Base-by-base conservation (phyloP, 2,797 vertebrate genomes). In the Margarornis squamiger region DNA sequence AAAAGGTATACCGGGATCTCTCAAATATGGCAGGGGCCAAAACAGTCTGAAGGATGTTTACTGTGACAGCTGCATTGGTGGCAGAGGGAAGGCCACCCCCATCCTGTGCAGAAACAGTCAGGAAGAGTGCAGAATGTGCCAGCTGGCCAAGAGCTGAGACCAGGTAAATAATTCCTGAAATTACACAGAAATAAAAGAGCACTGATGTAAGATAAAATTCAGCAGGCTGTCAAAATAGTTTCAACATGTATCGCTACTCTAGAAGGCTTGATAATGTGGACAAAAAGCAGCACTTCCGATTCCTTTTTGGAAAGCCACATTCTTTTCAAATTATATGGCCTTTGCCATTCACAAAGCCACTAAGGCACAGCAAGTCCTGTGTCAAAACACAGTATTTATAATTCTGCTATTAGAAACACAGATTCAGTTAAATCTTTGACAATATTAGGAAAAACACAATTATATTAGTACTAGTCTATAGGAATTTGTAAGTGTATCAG, bases 21-120 rank as follows among this genome's bases (percentile, higher is more conserved):
- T 99, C 98, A 98, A 99, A 99, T 66, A 98, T 67, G 8, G 98
- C 98, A 14, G 99, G 98, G 29, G 98, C 97, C 38, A 96, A 97
- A 29, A 94, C 46, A 6, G 97, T 98, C 71, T 97, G 97, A 65
- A 99, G 94, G 90, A 99, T 71, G 48, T 98, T 97, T 62, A 99
- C 55, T 4, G 98, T 99, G 95, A 99, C 49, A 19, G 98, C 95
- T 10, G 99, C 99, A 17, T 98, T 98, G 62, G 72, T 77, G 80
- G 83, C 70, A 14, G 99, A 98, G n/a, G 90, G 70, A 86, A 98
- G 93, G 13, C 99, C 99, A 8, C 96, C 98, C 7, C 98, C 98
- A 8, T 99, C 99, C 65, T 32, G 95, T 0, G 99, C 99, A n/a
- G 97, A 97, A 86, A 99, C 91, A 14, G 92, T 96, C 83, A 99